Conservation (phyloP, 1,140 invertebrate species). For the Medauroidea extradentata region DNA sequence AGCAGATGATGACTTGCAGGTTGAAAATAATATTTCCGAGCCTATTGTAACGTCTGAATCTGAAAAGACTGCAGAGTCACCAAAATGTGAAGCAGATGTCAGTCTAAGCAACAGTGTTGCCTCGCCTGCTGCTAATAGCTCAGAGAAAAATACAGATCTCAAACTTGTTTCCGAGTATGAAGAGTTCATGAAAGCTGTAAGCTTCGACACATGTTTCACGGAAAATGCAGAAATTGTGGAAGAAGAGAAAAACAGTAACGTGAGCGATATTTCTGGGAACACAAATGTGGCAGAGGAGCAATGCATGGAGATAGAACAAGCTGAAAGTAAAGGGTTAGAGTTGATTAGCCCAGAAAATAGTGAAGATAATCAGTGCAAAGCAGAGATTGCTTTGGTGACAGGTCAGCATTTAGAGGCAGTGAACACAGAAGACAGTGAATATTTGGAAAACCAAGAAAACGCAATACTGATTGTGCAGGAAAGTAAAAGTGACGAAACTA, state of each 20-base stretch:
- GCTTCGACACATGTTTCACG: neutral
- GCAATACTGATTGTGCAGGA: no score
- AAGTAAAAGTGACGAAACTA: no score
- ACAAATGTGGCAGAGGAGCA: no score
- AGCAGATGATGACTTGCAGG: neutral
- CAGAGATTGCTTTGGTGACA: no score
- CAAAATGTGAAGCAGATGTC: neutral
- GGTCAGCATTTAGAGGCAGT: no score
- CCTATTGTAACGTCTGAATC: neutral
- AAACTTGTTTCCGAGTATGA: constrained; percentile 13
- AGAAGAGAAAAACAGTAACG: neutral
- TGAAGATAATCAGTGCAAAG: no score
- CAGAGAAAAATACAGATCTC: constrained; percentile 4
- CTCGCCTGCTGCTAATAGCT: neutral
- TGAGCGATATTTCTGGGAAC: no score
- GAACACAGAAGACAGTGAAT: no score
- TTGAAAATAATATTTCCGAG: neutral
- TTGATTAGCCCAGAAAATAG: no score
- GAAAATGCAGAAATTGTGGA: neutral
- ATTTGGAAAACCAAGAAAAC: no score
- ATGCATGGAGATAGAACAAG: no score
- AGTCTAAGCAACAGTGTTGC: neutral
- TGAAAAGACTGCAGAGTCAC: neutral
- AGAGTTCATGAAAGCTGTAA: constrained; percentile 15
- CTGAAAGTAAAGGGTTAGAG: no score